A percentile compares a stretch with the other conserved stretches of the same genome.
phyloP scores from a whole-genome alignment of 1,140 invertebrate species.

The Pomacea maculata region DNA sequence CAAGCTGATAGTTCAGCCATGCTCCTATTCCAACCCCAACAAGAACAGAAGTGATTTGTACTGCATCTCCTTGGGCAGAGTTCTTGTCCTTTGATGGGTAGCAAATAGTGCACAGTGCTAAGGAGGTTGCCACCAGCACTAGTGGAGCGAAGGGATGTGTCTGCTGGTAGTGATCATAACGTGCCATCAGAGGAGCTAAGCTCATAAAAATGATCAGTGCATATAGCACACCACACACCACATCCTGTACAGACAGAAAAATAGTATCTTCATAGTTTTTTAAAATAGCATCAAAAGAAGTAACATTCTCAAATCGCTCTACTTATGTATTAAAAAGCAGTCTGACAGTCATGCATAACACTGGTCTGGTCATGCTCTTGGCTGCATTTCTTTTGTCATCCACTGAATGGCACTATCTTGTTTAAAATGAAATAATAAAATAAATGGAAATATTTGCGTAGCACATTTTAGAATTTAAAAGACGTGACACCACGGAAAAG shows the following conservation, averaged over 20 bases:
- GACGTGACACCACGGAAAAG: too few species aligned
- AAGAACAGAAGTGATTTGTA: slow-evolving; percentile 79
- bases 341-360: too few species aligned
- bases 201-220: slow-evolving; percentile 75
- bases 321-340: too few species aligned
- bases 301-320: too few species aligned
- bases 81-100: slow-evolving; percentile 68
- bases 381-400: too few species aligned
- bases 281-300: too few species aligned
- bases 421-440: too few species aligned
- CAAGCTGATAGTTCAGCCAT: slow-evolving; percentile 85
- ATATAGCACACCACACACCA: slow-evolving; percentile 69
- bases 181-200: slow-evolving; percentile 78
- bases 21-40: slow-evolving; percentile 81
- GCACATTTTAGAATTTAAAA: too few species aligned
- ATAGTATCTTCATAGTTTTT: too few species aligned
- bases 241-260: slow-evolving; percentile 63
- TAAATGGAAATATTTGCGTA: too few species aligned
- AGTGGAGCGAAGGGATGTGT: slow-evolving; percentile 75
- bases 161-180: slow-evolving; percentile 78
- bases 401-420: too few species aligned
- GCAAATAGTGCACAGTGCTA: slow-evolving; percentile 77
- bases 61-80: slow-evolving; percentile 80
- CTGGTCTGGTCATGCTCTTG: too few species aligned
- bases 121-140: slow-evolving; percentile 74